Percentiles rank a stretch among this genome's conserved stretches.
These are phyloP conservation scores for Crotalus helleri DNA, from an alignment of 2,113 vertebrate genomes.

Conservation along the genomic window DNA sequence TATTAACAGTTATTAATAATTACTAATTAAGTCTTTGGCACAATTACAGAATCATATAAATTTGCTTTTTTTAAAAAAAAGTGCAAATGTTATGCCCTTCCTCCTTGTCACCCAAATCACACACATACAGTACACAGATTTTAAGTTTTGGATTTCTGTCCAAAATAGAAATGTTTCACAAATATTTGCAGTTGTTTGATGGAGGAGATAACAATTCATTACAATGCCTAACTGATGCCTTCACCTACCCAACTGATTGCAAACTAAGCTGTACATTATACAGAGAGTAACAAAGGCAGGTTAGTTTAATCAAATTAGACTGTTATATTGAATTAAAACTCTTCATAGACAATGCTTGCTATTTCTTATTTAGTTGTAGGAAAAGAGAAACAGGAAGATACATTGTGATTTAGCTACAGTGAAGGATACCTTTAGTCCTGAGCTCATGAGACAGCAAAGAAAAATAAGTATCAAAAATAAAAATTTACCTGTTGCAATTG, in stretches of 20 bases:
- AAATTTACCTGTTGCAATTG: not conserved
- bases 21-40: not conserved
- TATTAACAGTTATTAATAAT: not conserved
- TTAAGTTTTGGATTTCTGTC: not conserved
- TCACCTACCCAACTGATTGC: too few species aligned
- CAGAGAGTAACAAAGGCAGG: not conserved
- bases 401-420: not conserved
- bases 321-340: not conserved
- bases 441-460: not conserved
- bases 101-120: not conserved
- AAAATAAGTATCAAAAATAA: not conserved
- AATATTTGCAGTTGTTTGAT: not conserved
- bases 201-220: not conserved
- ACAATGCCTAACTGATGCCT: not conserved
- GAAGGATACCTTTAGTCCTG: not conserved
- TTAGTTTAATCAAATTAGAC: not conserved
- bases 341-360: not conserved
- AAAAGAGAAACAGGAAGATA: not conserved
- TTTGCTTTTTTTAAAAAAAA: not conserved
- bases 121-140: not conserved
- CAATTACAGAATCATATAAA: not conserved
- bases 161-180: not conserved
- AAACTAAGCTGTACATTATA: not conserved
- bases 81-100: not conserved
- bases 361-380: not conserved